These are phyloP conservation scores for Pangasius krempfi DNA, from an alignment of 2,797 vertebrate genomes.

Conservation along the genomic window DNA sequence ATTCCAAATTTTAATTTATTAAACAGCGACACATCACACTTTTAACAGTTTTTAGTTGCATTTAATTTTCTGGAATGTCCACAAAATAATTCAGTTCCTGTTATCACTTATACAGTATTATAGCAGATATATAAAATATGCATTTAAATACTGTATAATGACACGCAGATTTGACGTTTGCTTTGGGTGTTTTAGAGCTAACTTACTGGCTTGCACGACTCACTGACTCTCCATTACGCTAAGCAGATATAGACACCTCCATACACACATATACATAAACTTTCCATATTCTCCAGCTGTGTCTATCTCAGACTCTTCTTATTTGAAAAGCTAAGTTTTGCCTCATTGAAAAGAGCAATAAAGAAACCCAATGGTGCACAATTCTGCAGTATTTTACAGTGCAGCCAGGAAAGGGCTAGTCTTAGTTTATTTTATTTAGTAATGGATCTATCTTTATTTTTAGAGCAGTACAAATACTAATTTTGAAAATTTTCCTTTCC, in stretches of 20 bases:
- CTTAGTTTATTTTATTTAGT: neutral
- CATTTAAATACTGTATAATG: neutral
- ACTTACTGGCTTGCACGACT: neutral
- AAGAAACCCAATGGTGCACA: neutral
- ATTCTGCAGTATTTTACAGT: neutral
- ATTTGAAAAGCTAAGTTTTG: neutral
- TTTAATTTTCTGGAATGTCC: neutral
- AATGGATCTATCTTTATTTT: neutral
- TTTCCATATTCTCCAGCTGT: neutral
- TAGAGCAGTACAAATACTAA: neutral
- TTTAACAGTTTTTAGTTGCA: neutral
- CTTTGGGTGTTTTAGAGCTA: neutral
- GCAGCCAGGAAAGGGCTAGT: no score
- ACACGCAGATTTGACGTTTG: neutral
- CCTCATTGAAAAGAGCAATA: neutral
- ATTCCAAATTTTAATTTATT: neutral
- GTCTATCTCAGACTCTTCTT: neutral
- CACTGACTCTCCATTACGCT: neutral
- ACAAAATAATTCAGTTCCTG: neutral
- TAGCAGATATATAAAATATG: neutral
- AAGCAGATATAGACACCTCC: neutral
- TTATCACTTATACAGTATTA: neutral
- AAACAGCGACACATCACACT: neutral
- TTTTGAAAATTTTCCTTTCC: neutral
- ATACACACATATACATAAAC: neutral